Evolutionary conservation across 2,888 invertebrate genomes (phyloP).

Genomic region (Pheosia gnoma): DNA sequence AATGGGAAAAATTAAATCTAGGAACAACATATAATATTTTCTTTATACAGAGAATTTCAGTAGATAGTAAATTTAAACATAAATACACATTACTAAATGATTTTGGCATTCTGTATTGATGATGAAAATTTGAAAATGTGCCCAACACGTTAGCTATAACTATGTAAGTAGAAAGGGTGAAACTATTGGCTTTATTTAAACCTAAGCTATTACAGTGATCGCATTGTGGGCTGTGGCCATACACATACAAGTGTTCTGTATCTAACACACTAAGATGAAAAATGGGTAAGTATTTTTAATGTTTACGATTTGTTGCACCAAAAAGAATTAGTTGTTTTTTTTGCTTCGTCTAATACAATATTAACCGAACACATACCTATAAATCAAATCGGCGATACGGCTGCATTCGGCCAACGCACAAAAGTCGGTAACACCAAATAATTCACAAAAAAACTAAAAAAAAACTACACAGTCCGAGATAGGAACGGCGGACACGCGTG

Average conservation of each 20-base stretch:
- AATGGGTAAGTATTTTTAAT: no score
- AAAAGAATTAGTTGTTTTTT: no score
- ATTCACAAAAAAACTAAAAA: slow-evolving; percentile 59
- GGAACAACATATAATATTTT: no score
- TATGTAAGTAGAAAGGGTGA: no score
- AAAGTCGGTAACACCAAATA: slow-evolving; percentile 53
- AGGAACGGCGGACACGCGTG: slow-evolving; percentile 54
- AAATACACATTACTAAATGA: no score
- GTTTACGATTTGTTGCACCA: no score
- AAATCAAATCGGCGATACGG: slow-evolving; percentile 43
- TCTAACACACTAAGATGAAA: no score
- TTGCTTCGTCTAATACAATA: background rate
- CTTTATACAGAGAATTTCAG: no score
- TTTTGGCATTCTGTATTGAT: background rate
- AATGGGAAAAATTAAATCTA: no score
- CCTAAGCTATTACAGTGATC: background rate
- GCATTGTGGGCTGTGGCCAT: background rate
- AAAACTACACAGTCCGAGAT: slow-evolving; percentile 64
- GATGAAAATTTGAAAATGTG: background rate
- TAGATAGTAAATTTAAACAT: no score
- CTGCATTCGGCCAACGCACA: slow-evolving; percentile 44
- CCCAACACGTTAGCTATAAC: no score
- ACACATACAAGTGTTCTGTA: no score
- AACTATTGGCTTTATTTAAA: background rate
- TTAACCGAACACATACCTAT: slow-evolving; percentile 44